These are phyloP conservation scores for Gambelia wislizenii DNA, from an alignment of 2,797 vertebrate genomes.

Conservation along the genomic window DNA sequence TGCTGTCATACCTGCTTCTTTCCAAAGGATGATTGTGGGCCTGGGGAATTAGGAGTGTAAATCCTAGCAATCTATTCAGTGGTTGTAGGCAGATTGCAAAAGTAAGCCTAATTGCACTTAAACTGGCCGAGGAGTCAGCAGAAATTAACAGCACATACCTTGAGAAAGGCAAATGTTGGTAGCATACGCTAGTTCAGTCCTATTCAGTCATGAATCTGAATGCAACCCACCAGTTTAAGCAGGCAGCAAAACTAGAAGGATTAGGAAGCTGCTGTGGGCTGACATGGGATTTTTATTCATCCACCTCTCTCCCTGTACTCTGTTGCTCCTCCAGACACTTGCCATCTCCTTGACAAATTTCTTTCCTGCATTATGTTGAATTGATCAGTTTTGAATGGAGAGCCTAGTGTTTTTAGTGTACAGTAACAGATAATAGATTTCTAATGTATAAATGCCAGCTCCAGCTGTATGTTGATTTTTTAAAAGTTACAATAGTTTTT, in stretches of 20 bases:
- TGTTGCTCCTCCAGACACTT: not conserved
- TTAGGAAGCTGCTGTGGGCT: not conserved
- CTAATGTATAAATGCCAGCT: not conserved
- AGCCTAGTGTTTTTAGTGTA: not conserved
- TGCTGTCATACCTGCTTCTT: slow-evolving; percentile 24
- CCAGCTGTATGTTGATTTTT: not conserved
- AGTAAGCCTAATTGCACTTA: slow-evolving; percentile 64
- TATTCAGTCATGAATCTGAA: not conserved
- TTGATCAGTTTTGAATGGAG: too few relatives aligned
- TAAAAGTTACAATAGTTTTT: not conserved
- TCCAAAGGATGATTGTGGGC: slow-evolving; percentile 23
- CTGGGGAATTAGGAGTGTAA: slow-evolving; percentile 46
- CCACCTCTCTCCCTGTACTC: not conserved
- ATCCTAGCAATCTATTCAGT: slow-evolving; percentile 45
- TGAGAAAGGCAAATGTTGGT: slow-evolving; percentile 58
- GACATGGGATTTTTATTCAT: not conserved
- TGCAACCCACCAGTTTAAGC: not conserved
- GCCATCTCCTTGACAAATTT: too few relatives aligned
- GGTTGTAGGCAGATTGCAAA: slow-evolving; percentile 63
- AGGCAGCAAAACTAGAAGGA: not conserved
- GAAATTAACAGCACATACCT: slow-evolving; percentile 51
- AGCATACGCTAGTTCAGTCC: not conserved
- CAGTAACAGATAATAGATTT: not conserved
- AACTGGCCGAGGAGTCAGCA: slow-evolving; percentile 67
- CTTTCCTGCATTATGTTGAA: too few relatives aligned